phyloP scores from a whole-genome alignment of 2,888 invertebrate species.

The Cyaniris semiargus region DNA sequence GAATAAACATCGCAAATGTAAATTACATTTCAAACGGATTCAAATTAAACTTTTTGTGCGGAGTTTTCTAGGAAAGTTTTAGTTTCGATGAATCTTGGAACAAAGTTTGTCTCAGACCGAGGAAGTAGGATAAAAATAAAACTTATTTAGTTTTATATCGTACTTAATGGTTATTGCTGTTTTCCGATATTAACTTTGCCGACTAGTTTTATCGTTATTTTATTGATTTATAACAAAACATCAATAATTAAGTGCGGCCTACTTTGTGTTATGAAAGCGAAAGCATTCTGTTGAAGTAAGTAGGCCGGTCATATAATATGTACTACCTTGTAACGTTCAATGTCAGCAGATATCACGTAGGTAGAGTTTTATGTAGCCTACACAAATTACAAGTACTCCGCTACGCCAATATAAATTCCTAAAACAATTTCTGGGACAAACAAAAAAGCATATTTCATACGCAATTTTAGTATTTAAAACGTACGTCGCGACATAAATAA shows the following conservation, averaged over 20 bases:
- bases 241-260: not conserved
- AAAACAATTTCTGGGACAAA: not conserved
- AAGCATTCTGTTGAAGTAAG: not conserved
- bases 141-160: conserved; percentile 31
- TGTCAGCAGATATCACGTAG: not conserved
- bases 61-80: conserved; percentile 27
- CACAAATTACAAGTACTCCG: not conserved
- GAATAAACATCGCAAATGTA: conserved; percentile 17
- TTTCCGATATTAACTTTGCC: conserved; percentile 9
- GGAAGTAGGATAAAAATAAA: conserved; percentile 31
- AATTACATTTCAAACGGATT: conserved; percentile 28
- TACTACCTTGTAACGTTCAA: not conserved
- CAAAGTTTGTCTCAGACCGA: conserved; percentile 24
- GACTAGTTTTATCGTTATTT: not conserved
- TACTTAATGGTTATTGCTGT: conserved; percentile 28
- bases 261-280: not conserved
- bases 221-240: conserved; percentile 1
- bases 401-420: not conserved
- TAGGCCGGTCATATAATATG: not conserved
- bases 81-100: conserved; percentile 29
- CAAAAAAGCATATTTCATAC: not conserved
- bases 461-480: conserved; percentile 1
- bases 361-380: not conserved
- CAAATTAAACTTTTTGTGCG: conserved; percentile 27
- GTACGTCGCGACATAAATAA: not conserved